These are phyloP conservation scores for Camponotus fellah DNA, from an alignment of 2,888 invertebrate genomes.

Conservation along the genomic window DNA sequence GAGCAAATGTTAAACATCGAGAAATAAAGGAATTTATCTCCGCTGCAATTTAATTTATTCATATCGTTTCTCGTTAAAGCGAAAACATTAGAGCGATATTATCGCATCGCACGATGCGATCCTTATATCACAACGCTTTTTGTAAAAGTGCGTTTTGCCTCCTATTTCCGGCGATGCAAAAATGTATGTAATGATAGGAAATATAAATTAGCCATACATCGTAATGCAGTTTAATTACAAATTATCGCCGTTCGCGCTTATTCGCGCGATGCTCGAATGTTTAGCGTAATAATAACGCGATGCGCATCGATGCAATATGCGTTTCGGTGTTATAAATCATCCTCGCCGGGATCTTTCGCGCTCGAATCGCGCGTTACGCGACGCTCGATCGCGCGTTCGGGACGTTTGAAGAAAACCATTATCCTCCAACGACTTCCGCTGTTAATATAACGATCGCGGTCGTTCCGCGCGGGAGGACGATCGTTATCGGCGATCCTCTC, in stretches of 20 bases:
- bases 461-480: conserved; percentile 63
- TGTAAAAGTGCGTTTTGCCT: neutral
- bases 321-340: conserved; percentile 42
- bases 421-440: conserved; percentile 74
- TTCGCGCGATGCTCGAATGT: conserved; percentile 29
- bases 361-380: conserved; percentile 56
- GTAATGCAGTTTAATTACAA: conserved; percentile 45
- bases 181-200: conserved; percentile 3
- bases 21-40: neutral
- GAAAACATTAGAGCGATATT: conserved; percentile 27
- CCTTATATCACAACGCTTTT: conserved; percentile 20
- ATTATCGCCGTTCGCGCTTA: conserved; percentile 27
- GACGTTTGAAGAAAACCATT: conserved; percentile 72
- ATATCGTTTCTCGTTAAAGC: conserved; percentile 26
- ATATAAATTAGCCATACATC: conserved; percentile 40
- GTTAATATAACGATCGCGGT: conserved; percentile 70
- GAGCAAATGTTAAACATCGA: neutral
- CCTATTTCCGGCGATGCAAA: conserved; percentile 19
- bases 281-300: conserved; percentile 47
- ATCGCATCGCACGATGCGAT: conserved; percentile 19
- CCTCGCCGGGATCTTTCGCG: conserved; percentile 39
- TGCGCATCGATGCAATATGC: conserved; percentile 17
- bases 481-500: conserved; percentile 73
- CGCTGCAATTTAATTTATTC: conserved; percentile 34
- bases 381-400: conserved; percentile 59